Percentiles rank a stretch among this genome's conserved stretches.
Evolutionary conservation across 2,888 invertebrate species (phyloP).

Genomic region (Plemyria rubiginata): DNA sequence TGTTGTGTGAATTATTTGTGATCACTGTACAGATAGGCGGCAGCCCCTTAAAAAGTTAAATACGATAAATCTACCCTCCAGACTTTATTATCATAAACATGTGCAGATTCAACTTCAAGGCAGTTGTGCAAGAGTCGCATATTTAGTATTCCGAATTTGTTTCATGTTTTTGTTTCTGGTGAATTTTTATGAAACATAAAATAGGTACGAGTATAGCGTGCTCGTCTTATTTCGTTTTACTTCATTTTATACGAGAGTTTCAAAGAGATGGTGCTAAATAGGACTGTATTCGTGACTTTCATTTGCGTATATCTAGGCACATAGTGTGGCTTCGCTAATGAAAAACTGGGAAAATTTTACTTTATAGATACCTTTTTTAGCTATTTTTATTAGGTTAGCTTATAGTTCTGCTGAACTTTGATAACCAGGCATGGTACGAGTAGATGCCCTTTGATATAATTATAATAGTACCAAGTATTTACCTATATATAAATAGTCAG

Average conservation of each 20-base stretch:
- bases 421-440: no score
- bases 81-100: not conserved
- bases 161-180: constrained; percentile 25
- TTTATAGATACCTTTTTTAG: not conserved
- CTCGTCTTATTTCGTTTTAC: constrained; percentile 23
- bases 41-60: no score
- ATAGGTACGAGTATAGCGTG: constrained; percentile 20
- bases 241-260: constrained; percentile 17
- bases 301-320: not conserved
- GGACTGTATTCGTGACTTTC: constrained; percentile 3
- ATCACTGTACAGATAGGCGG: no score
- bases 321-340: not conserved
- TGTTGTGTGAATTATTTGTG: no score
- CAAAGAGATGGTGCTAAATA: constrained; percentile 8
- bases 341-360: not conserved
- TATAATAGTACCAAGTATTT: no score
- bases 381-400: no score
- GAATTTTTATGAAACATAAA: constrained; percentile 26
- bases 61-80: not conserved
- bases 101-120: not conserved
- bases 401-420: no score
- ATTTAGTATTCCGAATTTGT: constrained; percentile 35
- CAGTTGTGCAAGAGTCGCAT: constrained; percentile 6
- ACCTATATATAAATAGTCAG: no score
- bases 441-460: no score